Conservation (phyloP, 2,888 invertebrate species). For the Monochamus alternatus region DNA sequence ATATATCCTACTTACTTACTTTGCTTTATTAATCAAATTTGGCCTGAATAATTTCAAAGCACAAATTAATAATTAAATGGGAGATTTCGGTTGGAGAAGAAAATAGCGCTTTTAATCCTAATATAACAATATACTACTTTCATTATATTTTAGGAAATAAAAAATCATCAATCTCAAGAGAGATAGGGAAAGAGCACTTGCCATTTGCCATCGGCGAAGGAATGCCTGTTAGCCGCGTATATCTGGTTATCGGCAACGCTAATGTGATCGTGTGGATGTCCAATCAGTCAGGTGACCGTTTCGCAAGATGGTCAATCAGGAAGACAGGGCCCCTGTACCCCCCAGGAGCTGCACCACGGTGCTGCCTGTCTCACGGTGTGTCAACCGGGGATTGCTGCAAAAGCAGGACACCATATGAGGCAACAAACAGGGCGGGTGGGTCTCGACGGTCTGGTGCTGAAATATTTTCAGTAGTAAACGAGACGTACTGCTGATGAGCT, state of each 20-base stretch:
- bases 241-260: conserved; percentile 34
- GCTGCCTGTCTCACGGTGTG: conserved; percentile 44
- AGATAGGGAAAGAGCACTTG: no score
- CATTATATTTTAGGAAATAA: no score
- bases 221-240: conserved; percentile 24
- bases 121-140: no score
- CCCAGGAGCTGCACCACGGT: conserved; percentile 36
- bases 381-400: conserved; percentile 35
- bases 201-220: not conserved
- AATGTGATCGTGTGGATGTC: conserved; percentile 40
- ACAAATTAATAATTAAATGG: no score
- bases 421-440: conserved; percentile 27
- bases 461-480: conserved; percentile 34
- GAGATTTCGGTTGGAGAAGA: no score
- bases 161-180: no score
- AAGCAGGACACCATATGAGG: conserved; percentile 39
- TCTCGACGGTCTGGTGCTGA: conserved; percentile 38
- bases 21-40: no score
- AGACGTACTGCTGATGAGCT: not conserved
- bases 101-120: no score
- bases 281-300: conserved; percentile 39
- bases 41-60: no score
- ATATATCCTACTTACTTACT: no score
- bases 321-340: conserved; percentile 37
- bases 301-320: conserved; percentile 46